These are phyloP conservation scores for Drosophila tanythrix DNA, from an alignment of 2,888 invertebrate genomes.

Conservation along the genomic window DNA sequence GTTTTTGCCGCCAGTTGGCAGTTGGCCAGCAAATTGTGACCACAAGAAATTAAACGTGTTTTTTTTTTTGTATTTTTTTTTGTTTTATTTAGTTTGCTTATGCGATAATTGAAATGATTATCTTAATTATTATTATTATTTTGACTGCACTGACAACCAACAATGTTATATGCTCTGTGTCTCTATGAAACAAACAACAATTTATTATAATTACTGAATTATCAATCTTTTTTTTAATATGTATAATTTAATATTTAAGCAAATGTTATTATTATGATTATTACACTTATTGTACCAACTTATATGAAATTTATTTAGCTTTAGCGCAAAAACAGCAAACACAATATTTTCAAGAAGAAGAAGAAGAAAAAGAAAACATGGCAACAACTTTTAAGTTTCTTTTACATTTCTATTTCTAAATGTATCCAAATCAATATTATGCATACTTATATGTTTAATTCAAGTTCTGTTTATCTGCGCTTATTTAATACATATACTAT, in stretches of 20 bases:
- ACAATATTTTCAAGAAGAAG: slow-evolving; percentile 33
- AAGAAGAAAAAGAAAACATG: slow-evolving; percentile 63
- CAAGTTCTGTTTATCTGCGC: slow-evolving; percentile 39
- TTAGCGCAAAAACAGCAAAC: slow-evolving; percentile 68
- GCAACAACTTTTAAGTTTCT: slow-evolving; percentile 64
- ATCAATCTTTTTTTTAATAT: slow-evolving; percentile 53
- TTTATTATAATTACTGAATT: slow-evolving; percentile 40
- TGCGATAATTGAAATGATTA: slow-evolving; percentile 5
- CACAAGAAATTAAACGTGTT: slow-evolving; percentile 6
- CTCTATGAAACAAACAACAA: slow-evolving; percentile 60
- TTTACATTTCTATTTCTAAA: slow-evolving; percentile 46
- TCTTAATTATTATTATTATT: slow-evolving; percentile 27
- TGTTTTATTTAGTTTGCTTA: slow-evolving; percentile 6
- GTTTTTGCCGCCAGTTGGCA: slow-evolving; percentile 9
- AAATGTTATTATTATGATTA: slow-evolving; percentile 75
- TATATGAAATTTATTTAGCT: slow-evolving; percentile 79
- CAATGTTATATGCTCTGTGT: slow-evolving; percentile 55
- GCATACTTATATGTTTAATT: slow-evolving; percentile 29
- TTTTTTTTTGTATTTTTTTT: background rate
- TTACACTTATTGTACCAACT: slow-evolving; percentile 69
- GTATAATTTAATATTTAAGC: slow-evolving; percentile 64
- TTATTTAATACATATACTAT: slow-evolving; percentile 24
- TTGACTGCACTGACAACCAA: slow-evolving; percentile 44
- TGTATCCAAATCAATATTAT: slow-evolving; percentile 56
- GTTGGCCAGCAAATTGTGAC: slow-evolving; percentile 8